Evolutionary conservation across 2,113 vertebrate species (phyloP).

Genomic region (Osmerus mordax): DNA sequence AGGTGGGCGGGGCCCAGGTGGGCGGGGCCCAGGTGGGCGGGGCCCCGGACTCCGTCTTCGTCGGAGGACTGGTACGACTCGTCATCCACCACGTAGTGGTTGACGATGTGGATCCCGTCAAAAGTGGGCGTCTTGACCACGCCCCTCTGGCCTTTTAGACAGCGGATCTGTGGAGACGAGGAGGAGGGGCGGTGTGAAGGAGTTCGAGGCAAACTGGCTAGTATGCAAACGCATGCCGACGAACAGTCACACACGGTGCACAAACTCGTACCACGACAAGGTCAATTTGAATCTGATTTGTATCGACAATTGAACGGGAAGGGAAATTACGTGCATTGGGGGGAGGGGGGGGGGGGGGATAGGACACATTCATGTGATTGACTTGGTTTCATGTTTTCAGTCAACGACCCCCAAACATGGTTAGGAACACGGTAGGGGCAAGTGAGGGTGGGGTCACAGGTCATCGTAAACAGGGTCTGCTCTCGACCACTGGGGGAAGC

Average conservation of each 20-base stretch:
- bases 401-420: background rate
- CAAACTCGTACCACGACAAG: background rate
- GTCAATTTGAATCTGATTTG: background rate
- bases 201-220: background rate
- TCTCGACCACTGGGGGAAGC: background rate
- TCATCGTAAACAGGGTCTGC: too few species aligned
- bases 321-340: background rate
- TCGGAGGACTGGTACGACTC: slow-evolving; percentile 85
- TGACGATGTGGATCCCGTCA: slow-evolving; percentile 89
- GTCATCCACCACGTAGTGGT: slow-evolving; percentile 81
- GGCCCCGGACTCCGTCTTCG: slow-evolving; percentile 73
- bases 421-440: too few species aligned
- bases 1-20: slow-evolving; percentile 47
- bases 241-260: background rate
- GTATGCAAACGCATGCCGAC: background rate
- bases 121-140: slow-evolving; percentile 77
- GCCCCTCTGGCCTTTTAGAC: slow-evolving; percentile 79
- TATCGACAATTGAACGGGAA: background rate
- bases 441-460: too few species aligned
- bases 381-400: background rate
- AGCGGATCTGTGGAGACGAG: slow-evolving; percentile 77
- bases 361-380: background rate
- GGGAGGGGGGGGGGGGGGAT: background rate
- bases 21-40: slow-evolving; percentile 54
- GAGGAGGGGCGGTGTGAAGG: background rate